phyloP scores from a whole-genome alignment of 2,113 vertebrate genomes.

The Bubo blakistoni region DNA sequence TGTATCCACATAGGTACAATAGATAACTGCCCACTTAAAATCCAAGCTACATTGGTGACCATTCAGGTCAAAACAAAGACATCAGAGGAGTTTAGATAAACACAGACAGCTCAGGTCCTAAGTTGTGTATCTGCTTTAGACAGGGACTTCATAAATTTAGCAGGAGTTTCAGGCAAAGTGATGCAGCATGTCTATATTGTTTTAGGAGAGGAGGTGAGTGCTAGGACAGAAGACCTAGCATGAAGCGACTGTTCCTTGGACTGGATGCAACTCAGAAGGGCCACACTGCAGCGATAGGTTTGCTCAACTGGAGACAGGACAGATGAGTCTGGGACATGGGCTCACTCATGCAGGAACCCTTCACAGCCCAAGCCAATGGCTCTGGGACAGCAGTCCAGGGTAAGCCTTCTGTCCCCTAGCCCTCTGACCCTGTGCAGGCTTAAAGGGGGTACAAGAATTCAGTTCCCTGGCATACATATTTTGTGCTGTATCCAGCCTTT shows the following conservation, averaged over 20 bases:
- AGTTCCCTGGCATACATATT: neutral
- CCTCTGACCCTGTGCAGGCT: neutral
- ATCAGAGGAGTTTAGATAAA: neutral
- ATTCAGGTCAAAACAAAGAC: neutral
- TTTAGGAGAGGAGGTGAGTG: neutral
- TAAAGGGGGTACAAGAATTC: neutral
- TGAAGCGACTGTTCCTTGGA: neutral
- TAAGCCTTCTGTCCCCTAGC: neutral
- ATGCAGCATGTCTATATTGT: too few relatives aligned
- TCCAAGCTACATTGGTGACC: neutral
- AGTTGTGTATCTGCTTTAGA: neutral
- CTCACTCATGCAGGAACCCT: neutral
- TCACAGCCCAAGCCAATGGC: neutral
- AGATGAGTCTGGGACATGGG: neutral
- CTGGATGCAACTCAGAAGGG: neutral
- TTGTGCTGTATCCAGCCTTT: neutral
- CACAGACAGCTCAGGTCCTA: neutral
- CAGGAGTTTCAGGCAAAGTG: neutral
- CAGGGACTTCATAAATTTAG: neutral
- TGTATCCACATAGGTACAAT: neutral
- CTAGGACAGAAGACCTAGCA: neutral
- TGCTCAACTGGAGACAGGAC: neutral
- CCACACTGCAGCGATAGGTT: neutral
- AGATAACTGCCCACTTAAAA: neutral
- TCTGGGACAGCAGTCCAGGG: neutral